A percentile compares a stretch with the other conserved stretches of the same genome.
Conservation (phyloP, 1,140 invertebrate species). For the Armadillidium nasatum region DNA sequence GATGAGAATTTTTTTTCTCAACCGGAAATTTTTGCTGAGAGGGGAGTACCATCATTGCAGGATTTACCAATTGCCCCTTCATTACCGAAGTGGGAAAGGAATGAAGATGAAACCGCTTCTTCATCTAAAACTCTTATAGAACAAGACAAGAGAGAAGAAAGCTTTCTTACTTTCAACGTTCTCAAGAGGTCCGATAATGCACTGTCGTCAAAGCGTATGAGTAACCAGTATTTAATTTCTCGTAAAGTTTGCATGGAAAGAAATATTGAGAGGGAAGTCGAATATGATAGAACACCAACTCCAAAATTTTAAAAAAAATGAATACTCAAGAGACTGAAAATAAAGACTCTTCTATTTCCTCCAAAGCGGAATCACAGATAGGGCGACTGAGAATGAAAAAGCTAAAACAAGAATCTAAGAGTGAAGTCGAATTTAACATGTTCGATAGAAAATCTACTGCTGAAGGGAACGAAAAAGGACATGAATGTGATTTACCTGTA, state of each 20-base stretch:
- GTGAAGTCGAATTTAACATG: no score
- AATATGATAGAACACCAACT: constrained; percentile 30
- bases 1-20: background rate
- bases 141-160: constrained; percentile 50
- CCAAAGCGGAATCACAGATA: constrained; percentile 38
- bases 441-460: no score
- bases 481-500: no score
- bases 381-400: constrained; percentile 28
- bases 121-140: constrained; percentile 24
- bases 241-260: constrained; percentile 30
- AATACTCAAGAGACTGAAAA: constrained; percentile 34
- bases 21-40: constrained; percentile 17
- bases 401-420: no score
- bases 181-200: constrained; percentile 48
- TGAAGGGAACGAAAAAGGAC: no score
- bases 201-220: constrained; percentile 21
- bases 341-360: constrained; percentile 34
- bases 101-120: constrained; percentile 53
- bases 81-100: constrained; percentile 82
- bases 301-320: constrained; percentile 32
- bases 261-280: constrained; percentile 22
- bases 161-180: constrained; percentile 73
- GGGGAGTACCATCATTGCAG: constrained; percentile 36
- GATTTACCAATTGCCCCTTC: constrained; percentile 60
- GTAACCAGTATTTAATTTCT: constrained; percentile 18